phyloP scores from a whole-genome alignment of 1,140 invertebrate species.

The Lasioglossum albipes region DNA sequence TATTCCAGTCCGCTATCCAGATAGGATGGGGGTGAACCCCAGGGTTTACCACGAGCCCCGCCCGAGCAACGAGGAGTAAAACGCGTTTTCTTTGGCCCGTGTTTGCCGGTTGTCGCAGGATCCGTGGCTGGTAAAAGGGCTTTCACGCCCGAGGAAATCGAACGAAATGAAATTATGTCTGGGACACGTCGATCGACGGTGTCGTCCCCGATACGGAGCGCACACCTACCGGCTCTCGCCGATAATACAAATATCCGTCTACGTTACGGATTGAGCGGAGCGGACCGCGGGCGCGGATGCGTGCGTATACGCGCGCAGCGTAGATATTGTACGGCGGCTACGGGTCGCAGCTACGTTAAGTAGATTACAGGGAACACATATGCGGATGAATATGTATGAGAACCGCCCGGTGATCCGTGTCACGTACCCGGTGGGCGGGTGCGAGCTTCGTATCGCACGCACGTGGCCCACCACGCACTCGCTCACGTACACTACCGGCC shows the following conservation, averaged over 20 bases:
- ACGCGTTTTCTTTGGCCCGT: neutral
- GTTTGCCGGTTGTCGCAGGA: neutral
- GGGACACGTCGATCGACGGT: neutral
- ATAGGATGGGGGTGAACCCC: too few relatives aligned
- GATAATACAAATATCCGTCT: constrained; percentile 34
- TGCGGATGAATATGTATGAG: constrained; percentile 38
- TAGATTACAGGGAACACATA: constrained; percentile 27
- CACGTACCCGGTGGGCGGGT: constrained; percentile 33
- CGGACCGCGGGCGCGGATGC: neutral
- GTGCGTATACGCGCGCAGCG: neutral
- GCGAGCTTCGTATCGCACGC: constrained; percentile 30
- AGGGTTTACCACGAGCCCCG: too few relatives aligned
- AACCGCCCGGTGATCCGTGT: constrained; percentile 28
- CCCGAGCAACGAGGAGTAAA: too few relatives aligned
- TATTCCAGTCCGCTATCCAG: too few relatives aligned
- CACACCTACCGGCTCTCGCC: neutral
- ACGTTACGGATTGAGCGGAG: constrained; percentile 28
- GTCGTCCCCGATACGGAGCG: neutral
- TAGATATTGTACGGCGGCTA: too few relatives aligned
- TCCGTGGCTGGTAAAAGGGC: neutral
- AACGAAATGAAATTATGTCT: constrained; percentile 17
- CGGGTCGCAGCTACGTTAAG: constrained; percentile 21
- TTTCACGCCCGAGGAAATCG: constrained; percentile 19
- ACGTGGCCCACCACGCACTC: constrained; percentile 25
- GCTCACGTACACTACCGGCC: neutral